Conservation (phyloP, 2,888 invertebrate genomes). For the Parthenolecanium corni region DNA sequence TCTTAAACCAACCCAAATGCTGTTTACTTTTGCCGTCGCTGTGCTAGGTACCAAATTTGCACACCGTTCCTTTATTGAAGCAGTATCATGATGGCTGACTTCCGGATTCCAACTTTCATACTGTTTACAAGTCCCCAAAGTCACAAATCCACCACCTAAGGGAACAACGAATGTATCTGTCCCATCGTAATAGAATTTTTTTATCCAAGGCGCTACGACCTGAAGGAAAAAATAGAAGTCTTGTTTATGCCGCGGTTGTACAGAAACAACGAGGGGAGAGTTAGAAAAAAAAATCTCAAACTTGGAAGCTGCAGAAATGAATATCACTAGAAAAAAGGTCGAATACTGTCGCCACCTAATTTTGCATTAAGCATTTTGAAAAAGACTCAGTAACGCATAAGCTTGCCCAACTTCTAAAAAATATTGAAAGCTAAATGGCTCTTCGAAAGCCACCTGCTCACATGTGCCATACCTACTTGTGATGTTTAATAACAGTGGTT, state of each 20-base stretch:
- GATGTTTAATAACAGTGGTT: too few relatives aligned
- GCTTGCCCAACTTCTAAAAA: too few relatives aligned
- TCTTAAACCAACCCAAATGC: conserved; percentile 64
- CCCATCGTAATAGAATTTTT: conserved; percentile 76
- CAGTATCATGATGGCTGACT: conserved; percentile 57
- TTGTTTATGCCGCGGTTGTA: background rate
- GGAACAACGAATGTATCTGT: conserved; percentile 78
- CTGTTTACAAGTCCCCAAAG: conserved; percentile 75
- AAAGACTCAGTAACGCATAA: too few relatives aligned
- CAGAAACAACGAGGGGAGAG: background rate
- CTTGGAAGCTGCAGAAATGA: too few relatives aligned
- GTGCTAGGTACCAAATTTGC: conserved; percentile 59
- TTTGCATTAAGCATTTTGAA: too few relatives aligned
- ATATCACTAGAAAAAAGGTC: too few relatives aligned
- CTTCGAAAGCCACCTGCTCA: too few relatives aligned
- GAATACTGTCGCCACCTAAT: too few relatives aligned
- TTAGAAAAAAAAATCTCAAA: too few relatives aligned
- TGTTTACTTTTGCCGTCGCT: conserved; percentile 45
- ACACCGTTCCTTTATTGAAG: conserved; percentile 68
- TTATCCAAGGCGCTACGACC: conserved; percentile 78
- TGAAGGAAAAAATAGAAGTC: conserved; percentile 36
- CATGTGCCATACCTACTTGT: too few relatives aligned
- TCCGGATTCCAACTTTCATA: conserved; percentile 61
- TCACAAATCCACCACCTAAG: conserved; percentile 51
- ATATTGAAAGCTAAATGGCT: too few relatives aligned